Conservation (phyloP, 2,113 vertebrate species). For the Sus scrofa region DNA sequence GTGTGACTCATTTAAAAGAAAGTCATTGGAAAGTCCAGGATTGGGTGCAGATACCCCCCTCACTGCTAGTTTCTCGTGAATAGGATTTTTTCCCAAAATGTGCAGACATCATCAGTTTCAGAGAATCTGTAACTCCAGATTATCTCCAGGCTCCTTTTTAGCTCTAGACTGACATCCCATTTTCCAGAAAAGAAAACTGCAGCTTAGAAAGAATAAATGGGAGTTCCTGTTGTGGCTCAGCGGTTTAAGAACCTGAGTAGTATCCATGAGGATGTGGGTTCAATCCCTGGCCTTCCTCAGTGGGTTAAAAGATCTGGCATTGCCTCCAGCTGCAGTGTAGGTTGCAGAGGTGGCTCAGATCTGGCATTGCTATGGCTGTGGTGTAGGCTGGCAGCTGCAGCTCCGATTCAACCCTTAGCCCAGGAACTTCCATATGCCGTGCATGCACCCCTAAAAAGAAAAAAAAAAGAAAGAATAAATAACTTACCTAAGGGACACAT, state of each 20-base stretch:
- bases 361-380: too few relatives aligned
- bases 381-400: too few relatives aligned
- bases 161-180: neutral
- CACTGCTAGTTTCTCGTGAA: neutral
- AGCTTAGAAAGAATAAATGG: neutral
- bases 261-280: too few relatives aligned
- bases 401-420: too few relatives aligned
- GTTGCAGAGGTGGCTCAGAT: too few relatives aligned
- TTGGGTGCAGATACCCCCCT: neutral
- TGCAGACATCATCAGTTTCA: neutral
- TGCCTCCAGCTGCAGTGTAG: too few relatives aligned
- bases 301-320: too few relatives aligned
- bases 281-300: too few relatives aligned
- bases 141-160: neutral
- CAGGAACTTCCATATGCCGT: too few relatives aligned
- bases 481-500: neutral
- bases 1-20: neutral
- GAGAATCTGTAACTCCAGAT: neutral
- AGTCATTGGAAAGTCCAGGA: neutral
- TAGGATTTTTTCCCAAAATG: neutral
- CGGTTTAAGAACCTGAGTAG: too few relatives aligned
- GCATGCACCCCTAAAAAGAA: too few relatives aligned
- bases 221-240: too few relatives aligned
- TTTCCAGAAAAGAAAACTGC: slow-evolving; percentile 30
- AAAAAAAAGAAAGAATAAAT: neutral